A percentile compares a stretch with the other conserved stretches of the same genome.
phyloP scores from a whole-genome alignment of 2,797 vertebrate species.

The Stomatorhinus walkeri region DNA sequence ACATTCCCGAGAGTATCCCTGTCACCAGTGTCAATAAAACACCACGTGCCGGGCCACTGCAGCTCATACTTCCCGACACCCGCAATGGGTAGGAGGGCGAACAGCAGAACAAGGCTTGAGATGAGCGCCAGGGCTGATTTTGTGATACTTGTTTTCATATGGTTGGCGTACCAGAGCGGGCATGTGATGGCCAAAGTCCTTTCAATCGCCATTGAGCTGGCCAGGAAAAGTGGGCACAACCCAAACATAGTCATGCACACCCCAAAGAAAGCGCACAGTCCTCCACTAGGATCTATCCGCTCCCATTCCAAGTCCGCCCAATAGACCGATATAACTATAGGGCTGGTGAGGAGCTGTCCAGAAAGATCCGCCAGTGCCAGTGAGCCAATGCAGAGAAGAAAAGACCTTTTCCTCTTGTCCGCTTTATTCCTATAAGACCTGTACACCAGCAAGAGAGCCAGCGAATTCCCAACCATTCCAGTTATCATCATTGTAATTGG shows the following conservation, averaged over 20 bases:
- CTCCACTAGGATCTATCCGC: slow-evolving; percentile 68
- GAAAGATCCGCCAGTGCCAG: slow-evolving; percentile 84
- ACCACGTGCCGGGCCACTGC: slow-evolving; percentile 97
- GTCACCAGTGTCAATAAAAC: slow-evolving; percentile 78
- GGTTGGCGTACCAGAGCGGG: slow-evolving; percentile 87
- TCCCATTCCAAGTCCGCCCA: slow-evolving; percentile 65
- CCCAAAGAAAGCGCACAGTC: slow-evolving; percentile 83
- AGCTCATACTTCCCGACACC: slow-evolving; percentile 76
- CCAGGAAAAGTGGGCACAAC: slow-evolving; percentile 82
- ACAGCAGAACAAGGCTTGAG: slow-evolving; percentile 67
- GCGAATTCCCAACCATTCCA: slow-evolving; percentile 82
- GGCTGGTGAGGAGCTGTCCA: slow-evolving; percentile 86
- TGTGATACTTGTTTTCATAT: slow-evolving; percentile 79
- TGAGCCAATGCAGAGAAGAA: slow-evolving; percentile 88
- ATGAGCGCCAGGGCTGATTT: slow-evolving; percentile 64
- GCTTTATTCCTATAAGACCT: slow-evolving; percentile 78
- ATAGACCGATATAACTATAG: slow-evolving; percentile 88
- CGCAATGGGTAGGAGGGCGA: slow-evolving; percentile 76
- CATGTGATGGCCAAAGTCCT: slow-evolving; percentile 80
- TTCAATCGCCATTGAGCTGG: slow-evolving; percentile 88
- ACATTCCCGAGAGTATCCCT: slow-evolving; percentile 49
- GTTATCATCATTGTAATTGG: slow-evolving; percentile 88
- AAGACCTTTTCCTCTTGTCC: slow-evolving; percentile 76
- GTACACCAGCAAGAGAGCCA: slow-evolving; percentile 80
- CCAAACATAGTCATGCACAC: slow-evolving; percentile 90